phyloP scores from a whole-genome alignment of 2,113 vertebrate species.

The Phodopus roborovskii region DNA sequence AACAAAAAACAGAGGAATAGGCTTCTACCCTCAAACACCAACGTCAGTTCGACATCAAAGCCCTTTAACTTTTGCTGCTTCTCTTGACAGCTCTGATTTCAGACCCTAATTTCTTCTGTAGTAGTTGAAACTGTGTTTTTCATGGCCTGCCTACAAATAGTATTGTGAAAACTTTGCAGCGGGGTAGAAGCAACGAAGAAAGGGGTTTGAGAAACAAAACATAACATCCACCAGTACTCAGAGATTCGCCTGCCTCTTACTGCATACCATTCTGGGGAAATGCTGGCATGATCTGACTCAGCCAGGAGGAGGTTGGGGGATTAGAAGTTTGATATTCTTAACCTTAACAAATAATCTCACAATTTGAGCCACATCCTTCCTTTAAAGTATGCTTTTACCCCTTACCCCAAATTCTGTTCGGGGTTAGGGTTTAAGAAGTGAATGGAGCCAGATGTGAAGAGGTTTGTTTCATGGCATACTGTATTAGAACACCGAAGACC shows the following conservation, averaged over 20 bases:
- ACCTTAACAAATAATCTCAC: slow-evolving; percentile 76
- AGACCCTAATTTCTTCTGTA: neutral
- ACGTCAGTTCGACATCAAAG: slow-evolving; percentile 38
- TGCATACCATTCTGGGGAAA: neutral
- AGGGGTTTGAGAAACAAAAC: neutral
- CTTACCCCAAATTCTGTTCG: slow-evolving; percentile 71
- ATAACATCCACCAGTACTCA: neutral
- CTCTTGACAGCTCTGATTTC: slow-evolving; percentile 36
- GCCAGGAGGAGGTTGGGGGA: slow-evolving; percentile 75
- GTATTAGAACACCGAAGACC: slow-evolving; percentile 72
- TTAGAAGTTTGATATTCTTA: slow-evolving; percentile 58
- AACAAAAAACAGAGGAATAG: neutral
- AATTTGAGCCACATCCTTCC: slow-evolving; percentile 80
- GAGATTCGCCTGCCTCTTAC: neutral
- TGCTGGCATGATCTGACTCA: slow-evolving; percentile 62
- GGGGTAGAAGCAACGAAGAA: neutral
- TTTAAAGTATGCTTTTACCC: slow-evolving; percentile 65
- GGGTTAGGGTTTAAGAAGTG: slow-evolving; percentile 71
- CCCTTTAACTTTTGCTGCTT: neutral
- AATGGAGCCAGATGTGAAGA: slow-evolving; percentile 68
- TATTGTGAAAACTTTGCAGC: neutral
- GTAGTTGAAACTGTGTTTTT: slow-evolving; percentile 35
- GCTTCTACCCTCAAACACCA: slow-evolving; percentile 30
- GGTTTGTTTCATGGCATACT: slow-evolving; percentile 72
- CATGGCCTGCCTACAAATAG: slow-evolving; percentile 45